phyloP scores from a whole-genome alignment of 2,888 invertebrate species.

The Pollenia amentaria region DNA sequence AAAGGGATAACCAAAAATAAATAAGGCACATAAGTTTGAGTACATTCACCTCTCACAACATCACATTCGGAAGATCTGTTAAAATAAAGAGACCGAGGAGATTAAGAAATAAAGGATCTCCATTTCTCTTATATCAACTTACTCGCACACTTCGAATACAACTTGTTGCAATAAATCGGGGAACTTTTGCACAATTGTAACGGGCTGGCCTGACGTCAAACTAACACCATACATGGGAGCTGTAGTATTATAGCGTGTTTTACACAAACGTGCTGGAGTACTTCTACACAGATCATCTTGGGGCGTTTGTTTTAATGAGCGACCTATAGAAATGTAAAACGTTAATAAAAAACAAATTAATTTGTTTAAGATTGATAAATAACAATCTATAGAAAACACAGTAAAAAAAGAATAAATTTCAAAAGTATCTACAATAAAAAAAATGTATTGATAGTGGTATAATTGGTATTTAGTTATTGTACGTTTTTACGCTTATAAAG shows the following conservation, averaged over 20 bases:
- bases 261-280: constrained; percentile 91
- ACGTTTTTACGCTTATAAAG: constrained; percentile 62
- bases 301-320: constrained; percentile 82
- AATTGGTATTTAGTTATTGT: constrained; percentile 61
- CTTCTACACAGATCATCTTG: constrained; percentile 84
- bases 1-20: constrained; percentile 95
- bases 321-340: constrained; percentile 79
- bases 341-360: constrained; percentile 22
- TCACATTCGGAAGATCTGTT: constrained; percentile 94
- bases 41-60: constrained; percentile 94
- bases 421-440: neutral
- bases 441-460: neutral
- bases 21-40: constrained; percentile 94
- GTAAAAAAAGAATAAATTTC: neutral
- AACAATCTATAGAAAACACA: neutral
- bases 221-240: constrained; percentile 98
- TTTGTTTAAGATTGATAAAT: constrained; percentile 3
- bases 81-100: neutral
- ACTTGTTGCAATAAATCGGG: constrained; percentile 96
- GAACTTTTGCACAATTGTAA: constrained; percentile 97
- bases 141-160: constrained; percentile 97
- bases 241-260: constrained; percentile 95
- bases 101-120: neutral
- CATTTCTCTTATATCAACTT: constrained; percentile 84
- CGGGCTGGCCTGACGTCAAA: constrained; percentile 95